Base-by-base conservation (phyloP, 2,888 invertebrate species). In the Cryptophagus acutangulus region DNA sequence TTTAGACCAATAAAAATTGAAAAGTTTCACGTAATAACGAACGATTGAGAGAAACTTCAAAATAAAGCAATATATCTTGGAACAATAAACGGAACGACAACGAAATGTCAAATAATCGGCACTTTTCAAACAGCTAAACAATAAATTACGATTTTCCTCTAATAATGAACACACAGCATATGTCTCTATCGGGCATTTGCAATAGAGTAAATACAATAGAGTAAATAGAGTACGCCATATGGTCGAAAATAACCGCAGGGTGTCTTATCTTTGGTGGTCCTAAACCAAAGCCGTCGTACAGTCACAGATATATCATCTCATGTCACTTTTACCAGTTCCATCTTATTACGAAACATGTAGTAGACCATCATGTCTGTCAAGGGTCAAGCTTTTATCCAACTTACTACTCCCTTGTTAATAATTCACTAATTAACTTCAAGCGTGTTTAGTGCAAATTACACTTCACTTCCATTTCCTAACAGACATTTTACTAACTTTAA, bases 221-320 rank as follows among this genome's bases (percentile, higher is more conserved):
- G 24, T 20, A 20, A 20, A 20, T 20, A 20, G 33, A 40, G 33
- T 26, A 17, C 17, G 46, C 43, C 46, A 46, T 44, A 43, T 46
- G 46, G 46, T 34, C 38, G 38, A 6, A 14, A 40, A 34, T 36
- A 46, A 46, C 41, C 46, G 37, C 46, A 47, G 47, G 47, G 44
- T 44, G 46, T 44, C 47, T 47, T 45, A 44, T 47, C 44, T 47
- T 20, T 44, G 47, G 47, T 47, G 47, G 47, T 47, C 47, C 47
- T n/a, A 46, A 35, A 44, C 47, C 41, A 25, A 42, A 44, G 38
- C 41, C 34, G 36, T 20, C 26, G 12, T 13, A 20, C 29, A 40
- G 38, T 41, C 38, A 28, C 31, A 33, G 38, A 41, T 36, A 46
- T 46, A 44, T 46, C 43, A 47, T 45, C 40, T 36, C 24, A 41